These are phyloP conservation scores for Dasysyrphus albostriatus DNA, from an alignment of 2,888 invertebrate species.

Conservation along the genomic window DNA sequence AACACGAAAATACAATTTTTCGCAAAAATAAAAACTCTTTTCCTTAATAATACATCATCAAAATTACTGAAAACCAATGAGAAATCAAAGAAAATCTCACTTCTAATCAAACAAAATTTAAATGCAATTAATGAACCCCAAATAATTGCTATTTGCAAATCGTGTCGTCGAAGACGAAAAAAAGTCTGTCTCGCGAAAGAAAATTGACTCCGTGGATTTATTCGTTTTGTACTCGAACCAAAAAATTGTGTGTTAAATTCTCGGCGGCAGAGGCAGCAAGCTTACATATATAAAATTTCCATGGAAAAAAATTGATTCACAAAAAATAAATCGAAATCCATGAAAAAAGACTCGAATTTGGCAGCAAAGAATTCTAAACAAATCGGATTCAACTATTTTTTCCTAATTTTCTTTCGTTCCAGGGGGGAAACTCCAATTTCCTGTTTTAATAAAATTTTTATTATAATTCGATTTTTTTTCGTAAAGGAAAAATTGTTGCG, in stretches of 20 bases:
- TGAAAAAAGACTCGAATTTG: conserved; percentile 39
- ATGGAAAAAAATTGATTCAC: conserved; percentile 59
- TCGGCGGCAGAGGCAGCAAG: conserved; percentile 50
- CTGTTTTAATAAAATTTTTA: conserved; percentile 65
- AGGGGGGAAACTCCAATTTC: conserved; percentile 66
- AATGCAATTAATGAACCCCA: background rate
- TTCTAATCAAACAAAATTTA: background rate
- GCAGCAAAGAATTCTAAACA: background rate
- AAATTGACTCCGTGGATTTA: conserved; percentile 72
- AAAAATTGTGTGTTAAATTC: conserved; percentile 62
- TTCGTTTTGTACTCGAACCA: conserved; percentile 47
- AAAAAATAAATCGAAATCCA: conserved; percentile 40
- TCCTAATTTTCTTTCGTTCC: conserved; percentile 19
- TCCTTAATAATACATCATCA: background rate
- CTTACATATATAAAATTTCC: conserved; percentile 51
- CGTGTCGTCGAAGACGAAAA: conserved; percentile 25
- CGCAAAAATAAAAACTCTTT: conserved; percentile 60
- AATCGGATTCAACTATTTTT: conserved; percentile 31
- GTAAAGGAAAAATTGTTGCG: conserved; percentile 74
- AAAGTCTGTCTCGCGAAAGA: conserved; percentile 64
- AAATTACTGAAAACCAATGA: conserved; percentile 34
- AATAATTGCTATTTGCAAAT: conserved; percentile 29
- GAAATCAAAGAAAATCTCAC: conserved; percentile 2
- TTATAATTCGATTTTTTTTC: conserved; percentile 58
- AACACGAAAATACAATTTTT: conserved; percentile 69